Conservation (phyloP, 2,888 invertebrate species). For the Ernsta delagoae region DNA sequence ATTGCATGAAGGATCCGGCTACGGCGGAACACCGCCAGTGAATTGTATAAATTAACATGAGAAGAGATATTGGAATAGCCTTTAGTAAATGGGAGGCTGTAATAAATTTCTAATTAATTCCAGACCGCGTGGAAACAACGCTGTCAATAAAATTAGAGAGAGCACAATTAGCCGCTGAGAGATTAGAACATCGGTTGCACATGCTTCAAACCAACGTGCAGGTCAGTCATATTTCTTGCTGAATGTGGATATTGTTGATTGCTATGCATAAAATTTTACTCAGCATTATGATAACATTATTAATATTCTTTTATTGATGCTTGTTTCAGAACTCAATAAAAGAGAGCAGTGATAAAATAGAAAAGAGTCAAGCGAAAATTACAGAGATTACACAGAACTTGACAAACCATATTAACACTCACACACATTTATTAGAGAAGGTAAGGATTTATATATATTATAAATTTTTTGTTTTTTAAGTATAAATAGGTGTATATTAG, state of each 20-base stretch:
- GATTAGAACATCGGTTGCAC: slow-evolving; percentile 38
- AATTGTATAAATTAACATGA: slow-evolving; percentile 40
- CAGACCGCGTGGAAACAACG: slow-evolving; percentile 78
- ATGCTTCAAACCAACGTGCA: slow-evolving; percentile 44
- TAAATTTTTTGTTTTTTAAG: neutral
- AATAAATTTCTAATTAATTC: slow-evolving; percentile 45
- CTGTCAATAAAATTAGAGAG: slow-evolving; percentile 76
- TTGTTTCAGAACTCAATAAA: slow-evolving; percentile 76
- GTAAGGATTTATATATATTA: no score
- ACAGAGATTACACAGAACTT: slow-evolving; percentile 69
- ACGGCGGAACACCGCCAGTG: slow-evolving; percentile 39
- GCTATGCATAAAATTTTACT: no score
- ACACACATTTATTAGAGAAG: slow-evolving; percentile 74
- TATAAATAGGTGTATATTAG: no score
- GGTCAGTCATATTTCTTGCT: slow-evolving; percentile 49
- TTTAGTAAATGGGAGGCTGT: slow-evolving; percentile 33
- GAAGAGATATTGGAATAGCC: slow-evolving; percentile 20
- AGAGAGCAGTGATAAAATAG: slow-evolving; percentile 71
- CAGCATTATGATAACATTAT: no score
- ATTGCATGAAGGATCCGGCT: slow-evolving; percentile 64
- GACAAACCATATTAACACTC: slow-evolving; percentile 67
- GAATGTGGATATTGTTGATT: neutral
- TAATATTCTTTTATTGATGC: neutral
- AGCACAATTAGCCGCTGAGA: slow-evolving; percentile 78
- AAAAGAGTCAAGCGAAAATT: slow-evolving; percentile 69